Evolutionary conservation across 2,113 vertebrate species (phyloP), one percentile per base, ranked within the genome.

Genomic region (Centropus unirufus): DNA sequence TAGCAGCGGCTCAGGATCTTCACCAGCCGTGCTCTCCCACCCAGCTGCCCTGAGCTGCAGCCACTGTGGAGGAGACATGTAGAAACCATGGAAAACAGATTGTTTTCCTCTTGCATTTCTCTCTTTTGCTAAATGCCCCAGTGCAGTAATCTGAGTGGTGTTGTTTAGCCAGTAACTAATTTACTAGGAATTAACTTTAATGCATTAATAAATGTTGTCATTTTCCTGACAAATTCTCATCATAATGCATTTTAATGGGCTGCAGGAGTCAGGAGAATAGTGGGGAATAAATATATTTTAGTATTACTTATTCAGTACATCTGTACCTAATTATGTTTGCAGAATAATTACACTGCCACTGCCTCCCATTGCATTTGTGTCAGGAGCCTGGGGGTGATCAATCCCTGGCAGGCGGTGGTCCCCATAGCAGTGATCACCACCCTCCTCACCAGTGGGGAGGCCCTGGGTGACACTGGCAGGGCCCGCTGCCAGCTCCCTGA

Each of bases 401-500:
- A 98, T 97, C 95, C 97, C 92, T 87, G 52, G 86, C 94, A 74
- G 36, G 80, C 15, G 92, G 77, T 91, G 29, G 52, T 93, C 97
- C 94, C 88, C 36, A 90, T 90, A 13, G 83, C 72, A 9, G 76
- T 95, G 36, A 97, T 98, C 96, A 95, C 92, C 96, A 90, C 82
- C 73, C 79, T 98, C 95, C 97, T 98, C 96, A 96, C 58, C 92
- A 15, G 52, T 68, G 82, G 93, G 97, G 97, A 96, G 91, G 57
- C 87, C 92, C 69, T 40, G 3, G 39, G 91, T 98, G 98, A 98
- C 97, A 97, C 97, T 96, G 98, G 91, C 96, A 32, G 11, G 96
- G 96, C 98, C 91, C 77, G 15, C 97, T 67, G 96, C 98, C 96
- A 95, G 97, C 97, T 77, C 94, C 94, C 97, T 98, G 98, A 98